These are phyloP conservation scores for Sebastes itinus DNA, from an alignment of 2,797 vertebrate genomes.

Conservation along the genomic window DNA sequence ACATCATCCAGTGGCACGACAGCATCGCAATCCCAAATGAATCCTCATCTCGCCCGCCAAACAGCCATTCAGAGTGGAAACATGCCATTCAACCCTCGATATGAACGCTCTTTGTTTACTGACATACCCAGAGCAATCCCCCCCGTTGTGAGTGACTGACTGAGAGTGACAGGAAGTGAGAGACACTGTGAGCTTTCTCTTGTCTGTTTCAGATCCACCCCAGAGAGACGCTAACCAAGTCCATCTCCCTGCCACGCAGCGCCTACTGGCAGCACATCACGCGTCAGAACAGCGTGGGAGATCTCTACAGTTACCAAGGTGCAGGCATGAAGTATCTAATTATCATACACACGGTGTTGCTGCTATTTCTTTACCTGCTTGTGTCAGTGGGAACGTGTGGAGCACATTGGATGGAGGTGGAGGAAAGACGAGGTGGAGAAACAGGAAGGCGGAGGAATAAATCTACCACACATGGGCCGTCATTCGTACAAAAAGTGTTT, in stretches of 20 bases:
- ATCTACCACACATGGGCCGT: no score
- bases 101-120: conserved; percentile 30
- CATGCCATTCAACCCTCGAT: conserved; percentile 1
- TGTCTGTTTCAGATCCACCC: conserved; percentile 89
- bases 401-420: not conserved
- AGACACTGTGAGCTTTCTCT: conserved; percentile 9
- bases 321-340: conserved; percentile 70
- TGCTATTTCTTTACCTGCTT: conserved; percentile 21
- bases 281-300: conserved; percentile 95
- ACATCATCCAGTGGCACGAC: not conserved
- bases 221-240: conserved; percentile 93
- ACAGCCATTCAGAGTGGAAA: conserved; percentile 25
- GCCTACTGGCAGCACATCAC: conserved; percentile 99
- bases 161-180: conserved; percentile 2
- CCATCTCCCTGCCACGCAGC: conserved; percentile 96
- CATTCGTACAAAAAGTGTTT: no score
- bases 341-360: conserved; percentile 14
- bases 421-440: not conserved
- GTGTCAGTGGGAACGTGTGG: conserved; percentile 18
- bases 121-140: conserved; percentile 18
- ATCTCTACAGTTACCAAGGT: conserved; percentile 99
- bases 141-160: conserved; percentile 35
- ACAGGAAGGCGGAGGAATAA: not conserved
- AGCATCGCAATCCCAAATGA: conserved; percentile 16
- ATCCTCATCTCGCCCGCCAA: conserved; percentile 10